Base-by-base conservation (phyloP, 2,888 invertebrate genomes). In the Habroteleia sp. region DNA sequence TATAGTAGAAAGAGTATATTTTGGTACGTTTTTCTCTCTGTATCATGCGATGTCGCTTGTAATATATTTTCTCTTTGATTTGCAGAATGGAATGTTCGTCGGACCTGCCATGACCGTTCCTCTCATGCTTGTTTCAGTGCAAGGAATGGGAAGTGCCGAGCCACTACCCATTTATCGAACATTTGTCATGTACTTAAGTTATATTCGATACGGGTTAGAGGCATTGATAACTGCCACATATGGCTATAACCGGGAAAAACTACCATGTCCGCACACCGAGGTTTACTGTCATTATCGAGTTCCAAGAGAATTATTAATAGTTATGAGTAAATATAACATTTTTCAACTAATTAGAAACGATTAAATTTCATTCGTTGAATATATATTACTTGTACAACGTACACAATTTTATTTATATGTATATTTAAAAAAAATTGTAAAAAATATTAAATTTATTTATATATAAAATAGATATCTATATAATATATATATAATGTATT, bases 71-170 rank as follows among this genome's bases (percentile, higher is more conserved):
- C 39, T 3, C 23, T 39, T 62, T 75, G 80, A 3, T 41, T 81
- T 77, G 7, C 89, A 96, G 96, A 96, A 96, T 83, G 93, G 94
- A 17, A 95, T 97, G 89, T 98, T 97, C 87, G 90, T 97, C 80
- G 98, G 97, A 0, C 97, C 98, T 8, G 94, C 95, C 0, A 85
- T 94, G 65, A 91, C 94, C 52, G 97, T 97, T 2, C 97, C 97
- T 0, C 90, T 98, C 6, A 95, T 98, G 92, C 89, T 98, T 60
- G 91, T 97, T 44, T 94, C 97, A 2, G 95, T 94, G 0, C 95
- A 95, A 84, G 95, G 97, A 20, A 94, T 97, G 82, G 97, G 97
- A 2, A 87, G 83, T 48, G 90, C 91, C n/a, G 90, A 91, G 0
- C 93, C 94, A 0, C 91, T 95, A 11, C 94, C 97, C 0, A 85